Evolutionary conservation across 1,140 invertebrate genomes (phyloP).

Genomic region (Halyomorpha halys): DNA sequence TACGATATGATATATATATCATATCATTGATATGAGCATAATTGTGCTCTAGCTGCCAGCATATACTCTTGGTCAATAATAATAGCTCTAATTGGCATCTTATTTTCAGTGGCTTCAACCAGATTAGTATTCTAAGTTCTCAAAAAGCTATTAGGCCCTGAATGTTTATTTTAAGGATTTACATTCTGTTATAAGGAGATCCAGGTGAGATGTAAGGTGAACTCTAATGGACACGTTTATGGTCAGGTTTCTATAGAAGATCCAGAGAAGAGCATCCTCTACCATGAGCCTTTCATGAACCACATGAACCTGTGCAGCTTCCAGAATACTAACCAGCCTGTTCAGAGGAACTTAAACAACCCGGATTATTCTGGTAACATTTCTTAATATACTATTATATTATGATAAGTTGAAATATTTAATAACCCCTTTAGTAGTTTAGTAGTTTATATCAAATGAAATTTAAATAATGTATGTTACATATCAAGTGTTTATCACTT

Average conservation of each 20-base stretch:
- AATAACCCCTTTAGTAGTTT: no score
- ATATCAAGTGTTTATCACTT: neutral
- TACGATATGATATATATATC: no score
- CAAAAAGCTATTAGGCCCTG: no score
- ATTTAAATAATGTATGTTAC: no score
- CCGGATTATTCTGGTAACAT: conserved; percentile 33
- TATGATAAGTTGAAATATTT: no score
- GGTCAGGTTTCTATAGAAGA: conserved; percentile 44
- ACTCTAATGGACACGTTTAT: conserved; percentile 44
- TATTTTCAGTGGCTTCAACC: no score
- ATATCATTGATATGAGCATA: no score
- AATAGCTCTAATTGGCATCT: no score
- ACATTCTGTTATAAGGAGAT: conserved; percentile 32
- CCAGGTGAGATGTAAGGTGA: conserved; percentile 36
- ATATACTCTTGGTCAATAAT: no score
- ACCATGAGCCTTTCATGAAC: conserved; percentile 39
- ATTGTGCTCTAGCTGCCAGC: no score
- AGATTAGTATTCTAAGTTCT: no score
- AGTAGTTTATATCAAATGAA: no score
- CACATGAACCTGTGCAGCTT: conserved; percentile 38
- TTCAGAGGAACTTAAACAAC: conserved; percentile 19
- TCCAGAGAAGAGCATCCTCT: conserved; percentile 37
- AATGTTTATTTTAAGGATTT: neutral
- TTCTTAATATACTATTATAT: neutral
- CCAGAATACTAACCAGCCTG: neutral